Percentiles rank a stretch among this genome's conserved stretches.
Conservation (phyloP, 1,140 invertebrate genomes). For the Penaeus indicus region DNA sequence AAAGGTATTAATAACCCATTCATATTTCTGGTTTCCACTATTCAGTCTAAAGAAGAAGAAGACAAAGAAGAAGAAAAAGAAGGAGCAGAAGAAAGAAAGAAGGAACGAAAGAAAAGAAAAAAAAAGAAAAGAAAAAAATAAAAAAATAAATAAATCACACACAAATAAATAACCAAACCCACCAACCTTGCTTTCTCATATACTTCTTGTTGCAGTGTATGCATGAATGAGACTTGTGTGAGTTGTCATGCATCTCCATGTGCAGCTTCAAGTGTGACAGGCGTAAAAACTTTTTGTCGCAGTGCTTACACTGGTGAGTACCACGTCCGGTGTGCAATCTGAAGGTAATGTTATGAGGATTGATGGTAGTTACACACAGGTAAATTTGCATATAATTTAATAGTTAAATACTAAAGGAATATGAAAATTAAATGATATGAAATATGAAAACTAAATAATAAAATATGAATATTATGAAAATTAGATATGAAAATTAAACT, state of each 20-base stretch:
- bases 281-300: not conserved
- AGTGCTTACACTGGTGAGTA: not conserved
- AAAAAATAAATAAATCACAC: not conserved
- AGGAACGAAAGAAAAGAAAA: no score
- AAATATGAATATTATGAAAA: no score
- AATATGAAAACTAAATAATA: no score
- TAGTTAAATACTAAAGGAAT: no score
- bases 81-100: no score
- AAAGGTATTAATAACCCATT: no score
- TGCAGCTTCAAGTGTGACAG: not conserved
- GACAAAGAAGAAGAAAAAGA: no score
- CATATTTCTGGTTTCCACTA: no score
- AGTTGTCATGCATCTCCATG: conserved; percentile 16
- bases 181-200: conserved; percentile 16
- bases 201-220: conserved; percentile 1
- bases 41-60: no score
- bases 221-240: not conserved
- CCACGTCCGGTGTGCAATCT: not conserved
- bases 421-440: no score
- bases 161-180: not conserved
- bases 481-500: no score
- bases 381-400: not conserved
- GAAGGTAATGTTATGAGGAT: not conserved
- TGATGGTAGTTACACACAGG: not conserved
- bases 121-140: no score